Conservation (phyloP, 2,113 vertebrate genomes). For the Budorcas taxicolor region DNA sequence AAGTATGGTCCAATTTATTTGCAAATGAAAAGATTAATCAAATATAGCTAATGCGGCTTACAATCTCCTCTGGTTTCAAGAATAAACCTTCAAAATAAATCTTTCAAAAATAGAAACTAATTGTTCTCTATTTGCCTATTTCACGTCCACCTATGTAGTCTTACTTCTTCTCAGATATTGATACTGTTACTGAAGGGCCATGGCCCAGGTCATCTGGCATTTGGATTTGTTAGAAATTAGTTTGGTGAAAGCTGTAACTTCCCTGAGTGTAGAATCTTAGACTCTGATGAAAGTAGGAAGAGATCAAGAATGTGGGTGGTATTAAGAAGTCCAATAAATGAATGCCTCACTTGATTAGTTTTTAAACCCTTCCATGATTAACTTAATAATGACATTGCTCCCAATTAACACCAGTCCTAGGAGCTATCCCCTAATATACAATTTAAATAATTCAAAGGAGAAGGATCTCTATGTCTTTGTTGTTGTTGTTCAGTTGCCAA, state of each 20-base stretch:
- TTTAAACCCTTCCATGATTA: not conserved
- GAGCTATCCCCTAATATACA: not conserved
- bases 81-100: not conserved
- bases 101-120: not conserved
- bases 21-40: not conserved
- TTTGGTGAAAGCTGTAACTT: not conserved
- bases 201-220: not conserved
- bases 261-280: not conserved
- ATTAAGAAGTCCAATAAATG: not conserved
- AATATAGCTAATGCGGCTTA: not conserved
- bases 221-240: not conserved
- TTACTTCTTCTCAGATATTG: not conserved
- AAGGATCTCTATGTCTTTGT: not conserved
- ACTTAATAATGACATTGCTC: not conserved
- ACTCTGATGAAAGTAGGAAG: not conserved
- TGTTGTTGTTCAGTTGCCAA: not conserved
- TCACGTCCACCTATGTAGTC: not conserved
- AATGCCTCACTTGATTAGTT: not conserved
- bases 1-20: not conserved
- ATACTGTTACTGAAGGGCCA: not conserved
- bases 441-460: not conserved
- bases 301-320: not conserved
- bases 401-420: not conserved
- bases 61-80: not conserved
- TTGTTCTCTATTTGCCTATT: not conserved